phyloP scores from a whole-genome alignment of 1,140 invertebrate genomes.

The Meteorus sp. region DNA sequence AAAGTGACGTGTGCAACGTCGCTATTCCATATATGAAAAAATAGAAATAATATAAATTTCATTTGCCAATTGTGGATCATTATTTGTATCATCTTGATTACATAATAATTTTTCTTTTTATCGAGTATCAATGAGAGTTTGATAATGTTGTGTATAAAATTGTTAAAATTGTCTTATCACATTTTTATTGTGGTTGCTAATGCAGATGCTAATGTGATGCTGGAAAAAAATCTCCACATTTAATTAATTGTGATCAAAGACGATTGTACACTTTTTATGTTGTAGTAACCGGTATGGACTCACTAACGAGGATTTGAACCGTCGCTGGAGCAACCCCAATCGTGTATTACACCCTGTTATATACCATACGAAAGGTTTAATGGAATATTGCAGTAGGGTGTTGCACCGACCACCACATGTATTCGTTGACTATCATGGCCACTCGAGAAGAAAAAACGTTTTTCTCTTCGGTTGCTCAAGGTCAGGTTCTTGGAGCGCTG shows the following conservation, averaged over 20 bases:
- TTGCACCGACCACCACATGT: slow-evolving; percentile 67
- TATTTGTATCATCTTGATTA: no score
- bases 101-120: no score
- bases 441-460: slow-evolving; percentile 85
- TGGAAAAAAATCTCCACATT: no score
- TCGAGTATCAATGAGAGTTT: no score
- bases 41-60: no score
- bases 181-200: no score
- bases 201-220: no score
- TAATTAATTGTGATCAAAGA: not conserved
- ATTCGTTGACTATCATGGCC: slow-evolving; percentile 90
- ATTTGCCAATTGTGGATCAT: no score
- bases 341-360: slow-evolving; percentile 77
- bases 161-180: no score
- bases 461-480: slow-evolving; percentile 87
- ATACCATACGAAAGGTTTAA: slow-evolving; percentile 77
- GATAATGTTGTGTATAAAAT: no score
- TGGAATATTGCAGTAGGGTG: slow-evolving; percentile 67
- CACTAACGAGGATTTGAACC: slow-evolving; percentile 81
- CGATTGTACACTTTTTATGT: not conserved
- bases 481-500: slow-evolving; percentile 65
- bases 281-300: slow-evolving; percentile 76
- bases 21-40: not conserved
- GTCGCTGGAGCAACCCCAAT: slow-evolving; percentile 77
- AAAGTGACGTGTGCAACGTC: slow-evolving; percentile 29